These are phyloP conservation scores for Drosophila tsacasi DNA, from an alignment of 1,140 invertebrate genomes.

Conservation along the genomic window DNA sequence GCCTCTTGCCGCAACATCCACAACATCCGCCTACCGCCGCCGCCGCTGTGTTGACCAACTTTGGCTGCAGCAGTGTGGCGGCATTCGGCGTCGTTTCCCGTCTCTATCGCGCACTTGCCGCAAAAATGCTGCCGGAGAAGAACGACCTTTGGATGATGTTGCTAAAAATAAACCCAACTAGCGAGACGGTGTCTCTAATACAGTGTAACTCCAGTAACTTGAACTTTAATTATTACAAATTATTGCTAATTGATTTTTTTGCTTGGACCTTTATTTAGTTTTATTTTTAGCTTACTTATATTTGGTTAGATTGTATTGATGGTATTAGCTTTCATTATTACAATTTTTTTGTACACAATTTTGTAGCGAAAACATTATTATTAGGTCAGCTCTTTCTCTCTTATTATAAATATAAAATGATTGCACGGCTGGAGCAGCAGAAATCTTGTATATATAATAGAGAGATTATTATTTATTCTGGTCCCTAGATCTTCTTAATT, in stretches of 20 bases:
- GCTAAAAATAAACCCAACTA: constrained; percentile 78
- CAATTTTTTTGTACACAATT: no score
- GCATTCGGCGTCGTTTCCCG: constrained; percentile 6
- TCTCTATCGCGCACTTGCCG: constrained; percentile 37
- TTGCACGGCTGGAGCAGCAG: no score
- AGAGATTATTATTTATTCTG: no score
- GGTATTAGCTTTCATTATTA: no score
- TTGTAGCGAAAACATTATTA: no score
- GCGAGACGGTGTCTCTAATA: constrained; percentile 60
- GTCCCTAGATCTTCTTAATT: no score
- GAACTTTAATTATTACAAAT: background rate
- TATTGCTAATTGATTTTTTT: no score
- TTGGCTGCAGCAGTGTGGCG: constrained; percentile 31
- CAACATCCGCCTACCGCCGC: constrained; percentile 20
- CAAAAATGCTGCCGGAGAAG: constrained; percentile 63
- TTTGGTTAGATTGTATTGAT: no score
- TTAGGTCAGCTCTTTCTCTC: no score
- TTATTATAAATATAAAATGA: no score
- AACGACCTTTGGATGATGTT: constrained; percentile 80
- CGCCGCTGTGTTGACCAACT: constrained; percentile 53
- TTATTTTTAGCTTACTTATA: no score
- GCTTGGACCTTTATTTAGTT: background rate
- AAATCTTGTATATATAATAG: no score
- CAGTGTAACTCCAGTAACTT: constrained; percentile 11
- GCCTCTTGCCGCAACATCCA: constrained; percentile 39